Percentiles rank a stretch among this genome's conserved stretches.
phyloP scores from a whole-genome alignment of 1,140 invertebrate genomes.

The Ephestia elutella region DNA sequence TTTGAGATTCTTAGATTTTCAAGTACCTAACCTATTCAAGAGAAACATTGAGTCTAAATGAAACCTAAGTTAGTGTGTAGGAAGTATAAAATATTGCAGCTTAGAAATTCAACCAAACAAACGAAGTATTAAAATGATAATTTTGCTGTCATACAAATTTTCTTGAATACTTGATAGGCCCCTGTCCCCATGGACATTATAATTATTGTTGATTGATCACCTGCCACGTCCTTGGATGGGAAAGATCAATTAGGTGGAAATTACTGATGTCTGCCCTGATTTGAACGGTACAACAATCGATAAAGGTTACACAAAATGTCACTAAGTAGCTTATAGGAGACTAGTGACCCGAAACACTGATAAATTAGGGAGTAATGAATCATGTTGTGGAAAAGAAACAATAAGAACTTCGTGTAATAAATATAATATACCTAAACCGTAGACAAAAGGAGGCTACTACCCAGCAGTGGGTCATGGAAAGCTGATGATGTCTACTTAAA shows the following conservation, averaged over 20 bases:
- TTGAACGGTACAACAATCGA: conserved; percentile 7
- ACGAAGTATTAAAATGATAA: no score
- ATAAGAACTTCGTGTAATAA: not conserved
- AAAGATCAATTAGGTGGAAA: conserved; percentile 13
- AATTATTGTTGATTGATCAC: conserved; percentile 14
- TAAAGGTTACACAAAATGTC: conserved; percentile 13
- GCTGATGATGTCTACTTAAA: no score
- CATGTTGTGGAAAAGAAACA: not conserved
- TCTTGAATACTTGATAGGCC: not conserved
- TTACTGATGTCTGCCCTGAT: conserved; percentile 12
- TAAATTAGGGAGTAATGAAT: conserved; percentile 3
- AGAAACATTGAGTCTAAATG: no score
- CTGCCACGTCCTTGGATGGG: conserved; percentile 1
- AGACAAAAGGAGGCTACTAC: no score
- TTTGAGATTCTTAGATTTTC: no score
- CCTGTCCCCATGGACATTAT: not conserved
- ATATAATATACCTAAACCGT: not conserved
- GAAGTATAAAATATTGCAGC: no score
- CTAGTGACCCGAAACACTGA: conserved; percentile 12
- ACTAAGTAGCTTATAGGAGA: conserved; percentile 1
- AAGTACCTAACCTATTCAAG: no score
- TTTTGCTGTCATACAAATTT: not conserved
- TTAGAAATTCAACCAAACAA: no score
- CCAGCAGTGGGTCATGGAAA: no score
- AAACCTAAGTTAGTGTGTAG: no score